phyloP scores from a whole-genome alignment of 2,888 invertebrate species.

The Heteromyza rotundicornis region DNA sequence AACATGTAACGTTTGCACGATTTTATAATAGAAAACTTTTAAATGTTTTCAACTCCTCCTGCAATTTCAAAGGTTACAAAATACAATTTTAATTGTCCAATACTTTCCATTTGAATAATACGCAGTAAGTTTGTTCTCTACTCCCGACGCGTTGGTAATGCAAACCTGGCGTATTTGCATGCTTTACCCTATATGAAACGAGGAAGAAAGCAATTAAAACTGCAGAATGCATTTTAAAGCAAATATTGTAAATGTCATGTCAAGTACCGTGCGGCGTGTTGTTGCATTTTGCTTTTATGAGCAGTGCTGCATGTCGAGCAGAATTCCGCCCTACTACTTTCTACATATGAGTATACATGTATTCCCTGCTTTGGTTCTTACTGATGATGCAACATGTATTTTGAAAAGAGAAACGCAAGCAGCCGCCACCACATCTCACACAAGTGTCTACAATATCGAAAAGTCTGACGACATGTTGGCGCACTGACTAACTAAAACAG shows the following conservation, averaged over 20 bases:
- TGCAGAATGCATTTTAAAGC: slow-evolving; percentile 13
- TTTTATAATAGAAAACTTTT: too few species aligned
- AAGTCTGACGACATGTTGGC: background rate
- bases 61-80: too few species aligned
- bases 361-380: slow-evolving; percentile 6
- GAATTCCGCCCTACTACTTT: slow-evolving; percentile 9
- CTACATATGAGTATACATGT: background rate
- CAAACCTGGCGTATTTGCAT: background rate
- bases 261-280: slow-evolving; percentile 11
- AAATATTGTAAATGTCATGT: slow-evolving; percentile 13
- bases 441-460: background rate
- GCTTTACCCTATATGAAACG: background rate
- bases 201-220: slow-evolving; percentile 15
- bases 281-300: background rate
- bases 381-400: slow-evolving; percentile 23
- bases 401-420: slow-evolving; percentile 2
- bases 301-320: background rate
- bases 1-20: too few species aligned
- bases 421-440: background rate
- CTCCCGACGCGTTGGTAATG: too few species aligned
- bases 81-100: too few species aligned
- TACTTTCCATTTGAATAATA: too few species aligned
- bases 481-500: background rate
- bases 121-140: too few species aligned
- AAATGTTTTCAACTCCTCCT: too few species aligned